Conservation (phyloP, 2,888 invertebrate genomes). For the Hydrotaea cyrtoneurina region DNA sequence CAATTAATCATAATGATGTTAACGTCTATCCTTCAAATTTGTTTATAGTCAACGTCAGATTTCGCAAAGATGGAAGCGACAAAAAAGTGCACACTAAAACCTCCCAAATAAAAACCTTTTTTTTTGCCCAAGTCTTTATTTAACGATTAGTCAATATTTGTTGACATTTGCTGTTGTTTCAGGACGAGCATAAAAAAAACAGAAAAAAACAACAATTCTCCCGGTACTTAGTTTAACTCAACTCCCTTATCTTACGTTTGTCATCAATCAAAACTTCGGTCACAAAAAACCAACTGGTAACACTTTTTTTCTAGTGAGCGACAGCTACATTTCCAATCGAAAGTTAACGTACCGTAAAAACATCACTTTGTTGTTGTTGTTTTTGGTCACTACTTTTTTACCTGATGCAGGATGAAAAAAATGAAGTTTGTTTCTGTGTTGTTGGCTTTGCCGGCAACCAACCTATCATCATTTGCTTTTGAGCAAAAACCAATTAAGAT, state of each 20-base stretch:
- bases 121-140: slow-evolving; percentile 58
- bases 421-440: slow-evolving; percentile 1
- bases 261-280: slow-evolving; percentile 65
- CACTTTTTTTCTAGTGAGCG: slow-evolving; percentile 19
- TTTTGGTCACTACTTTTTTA: slow-evolving; percentile 47
- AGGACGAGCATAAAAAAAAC: background rate
- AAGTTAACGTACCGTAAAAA: slow-evolving; percentile 66
- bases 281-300: background rate
- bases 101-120: slow-evolving; percentile 37
- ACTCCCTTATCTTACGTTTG: slow-evolving; percentile 61
- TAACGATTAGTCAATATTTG: slow-evolving; percentile 65
- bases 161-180: slow-evolving; percentile 53
- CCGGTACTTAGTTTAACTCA: slow-evolving; percentile 20
- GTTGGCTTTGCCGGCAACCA: slow-evolving; percentile 34
- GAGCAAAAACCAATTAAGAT: slow-evolving; percentile 79
- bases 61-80: background rate
- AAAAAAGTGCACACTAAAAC: slow-evolving; percentile 31
- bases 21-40: slow-evolving; percentile 33
- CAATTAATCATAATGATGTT: slow-evolving; percentile 64
- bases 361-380: background rate
- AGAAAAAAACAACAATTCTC: slow-evolving; percentile 21
- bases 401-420: slow-evolving; percentile 59
- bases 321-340: slow-evolving; percentile 50
- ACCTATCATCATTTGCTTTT: slow-evolving; percentile 74
- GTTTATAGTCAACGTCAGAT: slow-evolving; percentile 13